These are phyloP conservation scores for Enteromius mattozi DNA, from an alignment of 2,797 vertebrate species.

Conservation along the genomic window DNA sequence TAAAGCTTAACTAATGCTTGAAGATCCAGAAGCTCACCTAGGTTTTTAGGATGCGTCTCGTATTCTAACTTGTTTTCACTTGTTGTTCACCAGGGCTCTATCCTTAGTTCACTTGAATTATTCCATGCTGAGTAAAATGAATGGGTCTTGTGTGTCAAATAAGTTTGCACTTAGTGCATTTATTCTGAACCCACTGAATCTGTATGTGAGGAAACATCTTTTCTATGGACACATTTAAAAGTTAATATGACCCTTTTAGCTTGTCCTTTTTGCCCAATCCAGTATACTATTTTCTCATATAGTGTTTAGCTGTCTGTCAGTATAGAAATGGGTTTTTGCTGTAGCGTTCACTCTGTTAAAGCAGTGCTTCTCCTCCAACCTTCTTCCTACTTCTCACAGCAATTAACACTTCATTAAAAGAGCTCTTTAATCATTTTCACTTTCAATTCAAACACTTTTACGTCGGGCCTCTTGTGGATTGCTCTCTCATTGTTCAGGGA, in stretches of 20 bases:
- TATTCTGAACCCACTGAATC: background rate
- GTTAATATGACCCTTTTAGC: background rate
- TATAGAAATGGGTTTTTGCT: background rate
- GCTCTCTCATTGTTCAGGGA: conserved; percentile 61
- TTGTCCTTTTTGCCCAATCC: background rate
- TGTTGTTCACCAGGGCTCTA: background rate
- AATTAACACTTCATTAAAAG: conserved; percentile 70
- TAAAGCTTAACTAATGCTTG: background rate
- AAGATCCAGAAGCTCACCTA: conserved; percentile 36
- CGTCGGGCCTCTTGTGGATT: conserved; percentile 60
- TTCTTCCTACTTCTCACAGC: conserved; percentile 60
- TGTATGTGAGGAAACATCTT: background rate
- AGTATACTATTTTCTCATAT: conserved; percentile 1
- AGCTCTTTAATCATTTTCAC: conserved; percentile 69
- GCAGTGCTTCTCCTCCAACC: conserved; percentile 52
- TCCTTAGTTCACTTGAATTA: conserved; percentile 1
- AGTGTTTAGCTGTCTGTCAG: conserved; percentile 15
- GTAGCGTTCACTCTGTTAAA: conserved; percentile 46
- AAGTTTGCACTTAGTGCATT: background rate
- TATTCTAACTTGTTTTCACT: background rate
- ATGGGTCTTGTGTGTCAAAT: background rate
- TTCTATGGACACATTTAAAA: background rate
- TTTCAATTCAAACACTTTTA: conserved; percentile 66
- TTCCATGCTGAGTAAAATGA: background rate
- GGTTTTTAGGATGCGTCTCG: background rate